Percentiles rank a stretch among this genome's conserved stretches.
Evolutionary conservation across 2,888 invertebrate genomes (phyloP).

Genomic region (Lithosia quadra): DNA sequence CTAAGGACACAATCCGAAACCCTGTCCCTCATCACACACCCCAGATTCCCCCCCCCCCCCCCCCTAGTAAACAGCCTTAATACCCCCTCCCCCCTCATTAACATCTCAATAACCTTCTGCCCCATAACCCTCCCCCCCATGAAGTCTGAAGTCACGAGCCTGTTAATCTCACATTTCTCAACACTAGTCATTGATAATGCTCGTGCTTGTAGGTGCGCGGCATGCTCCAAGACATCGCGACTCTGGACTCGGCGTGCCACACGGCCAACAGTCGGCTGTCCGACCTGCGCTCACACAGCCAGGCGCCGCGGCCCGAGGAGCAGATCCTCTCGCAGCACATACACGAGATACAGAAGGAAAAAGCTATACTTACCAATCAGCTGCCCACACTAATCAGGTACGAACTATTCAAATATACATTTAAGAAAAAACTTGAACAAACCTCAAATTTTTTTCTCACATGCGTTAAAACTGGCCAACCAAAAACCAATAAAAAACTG

Average conservation of each 20-base stretch:
- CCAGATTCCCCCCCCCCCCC: too few relatives aligned
- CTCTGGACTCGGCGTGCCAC: constrained; percentile 94
- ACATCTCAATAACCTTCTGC: too few relatives aligned
- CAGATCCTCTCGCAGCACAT: constrained; percentile 92
- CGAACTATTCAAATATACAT: not conserved
- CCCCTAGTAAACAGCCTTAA: too few relatives aligned
- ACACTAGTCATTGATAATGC: not conserved
- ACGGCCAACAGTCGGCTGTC: constrained; percentile 94
- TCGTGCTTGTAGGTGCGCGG: constrained; percentile 90
- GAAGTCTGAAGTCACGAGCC: too few relatives aligned
- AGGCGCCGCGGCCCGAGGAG: constrained; percentile 89
- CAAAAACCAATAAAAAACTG: too few relatives aligned
- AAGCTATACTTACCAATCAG: constrained; percentile 92
- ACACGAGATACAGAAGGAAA: constrained; percentile 93
- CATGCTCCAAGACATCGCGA: constrained; percentile 96
- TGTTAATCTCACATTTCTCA: not conserved
- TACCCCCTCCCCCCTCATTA: too few relatives aligned
- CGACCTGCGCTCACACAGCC: constrained; percentile 88
- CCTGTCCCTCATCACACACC: too few relatives aligned
- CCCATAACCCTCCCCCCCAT: too few relatives aligned
- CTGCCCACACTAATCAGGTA: constrained; percentile 91
- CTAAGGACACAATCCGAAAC: too few relatives aligned
- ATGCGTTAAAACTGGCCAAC: too few relatives aligned
- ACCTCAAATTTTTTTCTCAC: too few relatives aligned
- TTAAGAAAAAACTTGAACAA: too few relatives aligned